Evolutionary conservation across 2,113 vertebrate species (phyloP).

Genomic region (Gavialis gangeticus): DNA sequence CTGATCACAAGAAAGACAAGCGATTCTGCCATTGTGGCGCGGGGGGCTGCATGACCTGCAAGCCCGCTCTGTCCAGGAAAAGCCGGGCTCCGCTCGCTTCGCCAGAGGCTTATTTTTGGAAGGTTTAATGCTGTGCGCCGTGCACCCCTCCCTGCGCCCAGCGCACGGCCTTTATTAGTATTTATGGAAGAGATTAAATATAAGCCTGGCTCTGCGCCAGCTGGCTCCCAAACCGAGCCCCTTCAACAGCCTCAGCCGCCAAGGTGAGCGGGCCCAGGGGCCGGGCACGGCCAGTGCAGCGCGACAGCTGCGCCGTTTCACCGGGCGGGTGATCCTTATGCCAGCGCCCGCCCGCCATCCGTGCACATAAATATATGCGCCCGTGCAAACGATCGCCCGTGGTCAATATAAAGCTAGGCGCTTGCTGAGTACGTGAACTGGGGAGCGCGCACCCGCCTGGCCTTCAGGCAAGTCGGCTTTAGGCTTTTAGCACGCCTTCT

Average conservation of each 20-base stretch:
- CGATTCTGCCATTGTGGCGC: not conserved
- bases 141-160: constrained; percentile 18
- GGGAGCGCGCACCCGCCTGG: no score
- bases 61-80: constrained; percentile 3
- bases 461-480: no score
- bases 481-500: no score
- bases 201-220: constrained; percentile 62
- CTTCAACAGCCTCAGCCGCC: constrained; percentile 44
- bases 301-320: not conserved
- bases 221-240: constrained; percentile 35
- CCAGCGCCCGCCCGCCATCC: not conserved
- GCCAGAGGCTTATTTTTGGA: constrained; percentile 73
- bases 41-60: constrained; percentile 24
- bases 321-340: not conserved
- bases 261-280: constrained; percentile 6
- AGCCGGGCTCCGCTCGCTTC: constrained; percentile 51
- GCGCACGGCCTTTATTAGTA: constrained; percentile 65
- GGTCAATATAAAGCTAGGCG: no score
- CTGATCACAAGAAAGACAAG: not conserved
- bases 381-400: no score
- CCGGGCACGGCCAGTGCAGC: not conserved
- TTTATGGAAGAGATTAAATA: constrained; percentile 74
- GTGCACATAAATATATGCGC: no score
- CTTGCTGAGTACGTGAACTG: not conserved
- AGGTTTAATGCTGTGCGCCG: constrained; percentile 61